phyloP scores from a whole-genome alignment of 1,140 invertebrate species.

The Plectrocnemia conspersa region DNA sequence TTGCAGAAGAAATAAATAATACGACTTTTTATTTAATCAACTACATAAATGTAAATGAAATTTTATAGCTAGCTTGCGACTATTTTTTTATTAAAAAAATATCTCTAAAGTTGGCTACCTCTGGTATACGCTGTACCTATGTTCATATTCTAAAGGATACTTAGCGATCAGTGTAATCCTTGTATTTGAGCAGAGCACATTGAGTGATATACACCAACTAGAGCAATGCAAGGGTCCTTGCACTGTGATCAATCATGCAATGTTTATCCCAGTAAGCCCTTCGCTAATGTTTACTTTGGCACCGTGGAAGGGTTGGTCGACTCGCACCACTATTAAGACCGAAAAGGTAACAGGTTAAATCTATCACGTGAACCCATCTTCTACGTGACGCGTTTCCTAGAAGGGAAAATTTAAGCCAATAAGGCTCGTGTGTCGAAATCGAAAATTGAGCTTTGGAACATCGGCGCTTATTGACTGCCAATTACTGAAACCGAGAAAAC shows the following conservation, averaged over 20 bases:
- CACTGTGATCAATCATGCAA: constrained; percentile 1
- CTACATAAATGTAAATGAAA: no score
- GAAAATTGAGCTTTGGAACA: constrained; percentile 8
- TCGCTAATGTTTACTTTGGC: constrained; percentile 5
- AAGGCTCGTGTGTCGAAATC: constrained; percentile 4
- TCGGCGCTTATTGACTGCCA: background rate
- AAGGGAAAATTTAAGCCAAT: constrained; percentile 23
- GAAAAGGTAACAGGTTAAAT: constrained; percentile 15
- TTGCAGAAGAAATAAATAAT: no score
- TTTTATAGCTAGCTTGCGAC: no score
- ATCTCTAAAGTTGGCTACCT: no score
- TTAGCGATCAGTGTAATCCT: no score
- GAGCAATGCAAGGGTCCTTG: background rate
- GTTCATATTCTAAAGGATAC: no score
- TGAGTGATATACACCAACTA: no score
- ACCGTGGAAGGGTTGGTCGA: constrained; percentile 8
- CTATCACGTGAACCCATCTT: constrained; percentile 34
- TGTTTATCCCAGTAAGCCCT: background rate
- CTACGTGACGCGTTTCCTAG: constrained; percentile 31
- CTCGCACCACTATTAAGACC: background rate
- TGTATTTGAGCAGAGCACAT: no score
- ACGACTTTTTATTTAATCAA: no score
- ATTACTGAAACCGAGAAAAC: background rate
- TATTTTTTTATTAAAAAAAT: no score
- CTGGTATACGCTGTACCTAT: no score